Conservation (phyloP, 2,888 invertebrate genomes). For the Eilema sororculum region DNA sequence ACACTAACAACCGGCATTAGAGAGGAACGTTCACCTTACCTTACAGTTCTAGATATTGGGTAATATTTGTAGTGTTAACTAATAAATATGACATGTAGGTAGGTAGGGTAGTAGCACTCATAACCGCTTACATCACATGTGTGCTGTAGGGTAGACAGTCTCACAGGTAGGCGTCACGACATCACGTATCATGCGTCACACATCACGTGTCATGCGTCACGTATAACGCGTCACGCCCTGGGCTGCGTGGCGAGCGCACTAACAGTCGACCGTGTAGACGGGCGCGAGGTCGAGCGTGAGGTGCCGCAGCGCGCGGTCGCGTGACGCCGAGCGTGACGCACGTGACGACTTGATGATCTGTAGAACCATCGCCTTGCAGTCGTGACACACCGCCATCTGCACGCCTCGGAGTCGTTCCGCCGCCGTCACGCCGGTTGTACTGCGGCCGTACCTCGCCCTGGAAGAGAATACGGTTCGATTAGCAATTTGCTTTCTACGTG, state of each 20-base stretch:
- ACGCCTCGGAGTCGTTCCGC: slow-evolving; percentile 91
- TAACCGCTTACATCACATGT: background rate
- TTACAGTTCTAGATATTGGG: slow-evolving; percentile 13
- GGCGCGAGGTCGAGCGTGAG: slow-evolving; percentile 94
- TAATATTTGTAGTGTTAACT: slow-evolving; percentile 11
- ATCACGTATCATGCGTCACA: background rate
- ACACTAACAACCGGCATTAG: slow-evolving; percentile 14
- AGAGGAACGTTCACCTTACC: background rate
- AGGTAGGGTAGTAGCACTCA: slow-evolving; percentile 18
- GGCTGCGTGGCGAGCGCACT: slow-evolving; percentile 43
- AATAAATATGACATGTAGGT: background rate
- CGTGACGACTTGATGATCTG: slow-evolving; percentile 97
- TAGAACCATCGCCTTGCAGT: slow-evolving; percentile 97
- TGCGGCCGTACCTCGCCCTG: slow-evolving; percentile 89
- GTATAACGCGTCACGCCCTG: background rate
- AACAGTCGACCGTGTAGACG: slow-evolving; percentile 89
- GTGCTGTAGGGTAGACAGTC: background rate
- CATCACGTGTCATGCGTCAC: background rate
- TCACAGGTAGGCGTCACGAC: background rate
- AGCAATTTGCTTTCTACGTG: background rate
- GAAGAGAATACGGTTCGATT: slow-evolving; percentile 4
- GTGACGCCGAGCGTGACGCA: slow-evolving; percentile 93
- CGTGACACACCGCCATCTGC: slow-evolving; percentile 96
- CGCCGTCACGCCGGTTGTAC: slow-evolving; percentile 84
- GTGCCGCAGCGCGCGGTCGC: slow-evolving; percentile 93